These are phyloP conservation scores for Aproaerema taeniolella DNA, from an alignment of 2,888 invertebrate species.

Conservation along the genomic window DNA sequence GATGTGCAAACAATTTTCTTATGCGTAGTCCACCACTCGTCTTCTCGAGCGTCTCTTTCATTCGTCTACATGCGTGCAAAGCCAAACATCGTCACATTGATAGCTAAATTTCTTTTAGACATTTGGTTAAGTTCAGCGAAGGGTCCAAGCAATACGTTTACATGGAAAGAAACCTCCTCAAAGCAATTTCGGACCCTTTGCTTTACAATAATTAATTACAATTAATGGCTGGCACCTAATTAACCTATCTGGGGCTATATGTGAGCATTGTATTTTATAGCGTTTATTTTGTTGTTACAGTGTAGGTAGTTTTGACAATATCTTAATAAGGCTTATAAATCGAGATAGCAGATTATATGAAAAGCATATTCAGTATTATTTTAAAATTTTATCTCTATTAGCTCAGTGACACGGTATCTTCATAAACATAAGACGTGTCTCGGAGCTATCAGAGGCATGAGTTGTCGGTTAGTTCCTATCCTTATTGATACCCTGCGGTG, in stretches of 20 bases:
- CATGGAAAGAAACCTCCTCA: neutral
- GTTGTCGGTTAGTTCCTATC: conserved; percentile 3
- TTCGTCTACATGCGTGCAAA: conserved; percentile 40
- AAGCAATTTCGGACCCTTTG: conserved; percentile 53
- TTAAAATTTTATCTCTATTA: no score
- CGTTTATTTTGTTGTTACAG: neutral
- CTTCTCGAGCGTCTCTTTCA: conserved; percentile 41
- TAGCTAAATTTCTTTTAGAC: conserved; percentile 32
- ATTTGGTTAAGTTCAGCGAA: conserved; percentile 47
- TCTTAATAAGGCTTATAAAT: no score
- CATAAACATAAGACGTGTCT: neutral
- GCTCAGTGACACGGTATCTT: no score
- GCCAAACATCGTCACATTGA: conserved; percentile 39
- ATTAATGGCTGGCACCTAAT: conserved; percentile 4
- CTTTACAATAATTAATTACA: conserved; percentile 52
- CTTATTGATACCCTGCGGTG: conserved; percentile 12
- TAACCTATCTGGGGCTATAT: neutral
- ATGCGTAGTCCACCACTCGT: conserved; percentile 39
- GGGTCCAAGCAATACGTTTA: conserved; percentile 39
- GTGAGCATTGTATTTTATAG: neutral
- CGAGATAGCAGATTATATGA: no score
- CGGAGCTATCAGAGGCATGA: neutral
- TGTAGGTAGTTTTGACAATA: no score
- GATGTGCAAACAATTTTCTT: conserved; percentile 77
- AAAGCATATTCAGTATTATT: no score